These are phyloP conservation scores for Liodrosophila aerea DNA, from an alignment of 2,888 invertebrate genomes.

Conservation along the genomic window DNA sequence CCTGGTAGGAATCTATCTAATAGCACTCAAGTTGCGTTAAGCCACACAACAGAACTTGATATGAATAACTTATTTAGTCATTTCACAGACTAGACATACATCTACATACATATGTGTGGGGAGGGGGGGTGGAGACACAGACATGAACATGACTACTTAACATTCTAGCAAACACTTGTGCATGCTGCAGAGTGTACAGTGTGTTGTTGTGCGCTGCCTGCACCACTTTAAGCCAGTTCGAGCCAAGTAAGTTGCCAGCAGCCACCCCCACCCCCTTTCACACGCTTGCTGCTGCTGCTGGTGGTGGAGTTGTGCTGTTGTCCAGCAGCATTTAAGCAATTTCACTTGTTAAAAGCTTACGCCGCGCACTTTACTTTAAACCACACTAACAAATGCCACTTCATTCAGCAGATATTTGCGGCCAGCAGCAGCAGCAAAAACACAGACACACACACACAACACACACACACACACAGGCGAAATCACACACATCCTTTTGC, in stretches of 20 bases:
- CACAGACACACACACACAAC: constrained; percentile 25
- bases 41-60: constrained; percentile 56
- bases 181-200: not conserved
- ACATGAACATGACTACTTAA: constrained; percentile 54
- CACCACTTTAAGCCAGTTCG: constrained; percentile 40
- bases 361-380: constrained; percentile 71
- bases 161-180: constrained; percentile 42
- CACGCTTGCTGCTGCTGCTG: not conserved
- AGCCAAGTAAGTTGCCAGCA: constrained; percentile 29
- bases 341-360: constrained; percentile 75
- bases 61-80: constrained; percentile 58
- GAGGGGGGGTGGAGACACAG: not conserved
- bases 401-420: constrained; percentile 76
- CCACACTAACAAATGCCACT: constrained; percentile 73
- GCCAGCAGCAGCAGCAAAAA: constrained; percentile 51
- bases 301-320: constrained; percentile 18
- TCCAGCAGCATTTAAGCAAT: constrained; percentile 67
- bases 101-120: not conserved
- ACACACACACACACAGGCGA: constrained; percentile 34
- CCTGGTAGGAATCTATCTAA: constrained; percentile 20
- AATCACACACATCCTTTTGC: constrained; percentile 77
- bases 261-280: not conserved
- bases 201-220: not conserved
- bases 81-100: constrained; percentile 35
- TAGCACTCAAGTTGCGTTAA: constrained; percentile 52